Percentiles rank a stretch among this genome's conserved stretches.
These are phyloP conservation scores for Agonopterix subpropinquella DNA, from an alignment of 2,888 invertebrate species.

Conservation along the genomic window DNA sequence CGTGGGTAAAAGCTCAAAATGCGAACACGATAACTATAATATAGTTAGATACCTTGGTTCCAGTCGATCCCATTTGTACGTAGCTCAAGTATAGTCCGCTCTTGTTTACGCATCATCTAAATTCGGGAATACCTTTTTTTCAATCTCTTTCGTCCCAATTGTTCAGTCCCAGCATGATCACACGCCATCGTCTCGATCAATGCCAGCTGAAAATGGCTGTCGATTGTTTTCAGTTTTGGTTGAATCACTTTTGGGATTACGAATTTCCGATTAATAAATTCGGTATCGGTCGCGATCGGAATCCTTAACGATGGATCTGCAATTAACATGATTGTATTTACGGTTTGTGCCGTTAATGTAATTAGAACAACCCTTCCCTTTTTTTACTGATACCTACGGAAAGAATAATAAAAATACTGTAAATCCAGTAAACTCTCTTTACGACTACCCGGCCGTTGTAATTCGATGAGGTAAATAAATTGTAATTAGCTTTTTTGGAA, in stretches of 20 bases:
- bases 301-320: slow-evolving; percentile 17
- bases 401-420: no score
- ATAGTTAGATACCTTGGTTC: no score
- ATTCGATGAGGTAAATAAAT: no score
- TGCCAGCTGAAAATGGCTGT: slow-evolving; percentile 15
- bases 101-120: slow-evolving; percentile 3
- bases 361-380: not conserved
- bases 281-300: slow-evolving; percentile 14
- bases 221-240: slow-evolving; percentile 35
- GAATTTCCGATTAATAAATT: slow-evolving; percentile 31
- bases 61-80: no score
- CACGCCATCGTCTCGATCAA: slow-evolving; percentile 19
- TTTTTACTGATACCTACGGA: no score
- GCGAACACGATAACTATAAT: no score
- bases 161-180: slow-evolving; percentile 27
- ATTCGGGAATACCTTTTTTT: slow-evolving; percentile 12
- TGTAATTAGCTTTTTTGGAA: no score
- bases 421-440: no score
- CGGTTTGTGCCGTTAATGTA: not conserved
- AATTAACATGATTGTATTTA: slow-evolving; percentile 18
- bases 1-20: no score
- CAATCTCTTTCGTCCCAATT: slow-evolving; percentile 16
- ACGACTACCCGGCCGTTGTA: no score
- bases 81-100: not conserved
- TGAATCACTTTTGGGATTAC: slow-evolving; percentile 27